Evolutionary conservation across 35 echinoderm and acorn worm species (phyloP).

Genomic region (Anneissia japonica): DNA sequence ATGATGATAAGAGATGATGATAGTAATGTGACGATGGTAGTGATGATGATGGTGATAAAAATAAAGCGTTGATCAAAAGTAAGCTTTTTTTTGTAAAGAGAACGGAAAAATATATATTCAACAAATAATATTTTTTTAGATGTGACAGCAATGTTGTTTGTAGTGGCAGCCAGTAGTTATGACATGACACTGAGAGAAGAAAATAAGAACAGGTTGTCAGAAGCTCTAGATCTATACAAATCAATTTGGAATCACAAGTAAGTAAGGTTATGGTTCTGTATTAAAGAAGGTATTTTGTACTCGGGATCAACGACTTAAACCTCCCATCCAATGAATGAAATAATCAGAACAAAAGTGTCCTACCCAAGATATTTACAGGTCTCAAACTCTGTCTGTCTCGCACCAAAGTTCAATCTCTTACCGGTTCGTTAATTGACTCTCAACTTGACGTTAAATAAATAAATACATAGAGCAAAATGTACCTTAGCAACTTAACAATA

Average conservation of each 20-base stretch:
- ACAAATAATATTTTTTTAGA: slow-evolving; percentile 26
- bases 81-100: background rate
- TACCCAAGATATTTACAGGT: too few relatives aligned
- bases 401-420: too few relatives aligned
- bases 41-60: background rate
- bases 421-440: too few relatives aligned
- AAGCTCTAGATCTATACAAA: slow-evolving; percentile 75
- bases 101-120: background rate
- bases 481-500: too few relatives aligned
- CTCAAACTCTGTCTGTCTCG: too few relatives aligned
- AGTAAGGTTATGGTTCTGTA: too few relatives aligned
- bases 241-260: slow-evolving; percentile 87
- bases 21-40: background rate
- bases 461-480: too few relatives aligned
- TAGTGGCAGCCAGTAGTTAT: slow-evolving; percentile 81
- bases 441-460: too few relatives aligned
- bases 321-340: too few relatives aligned
- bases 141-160: slow-evolving; percentile 84
- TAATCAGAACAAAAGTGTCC: too few relatives aligned
- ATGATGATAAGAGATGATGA: background rate
- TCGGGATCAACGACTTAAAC: too few relatives aligned
- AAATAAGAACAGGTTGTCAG: slow-evolving; percentile 66
- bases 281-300: too few relatives aligned
- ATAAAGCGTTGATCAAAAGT: background rate
- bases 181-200: slow-evolving; percentile 79